Evolutionary conservation across 2,888 invertebrate genomes (phyloP), one percentile per base, ranked within the genome.

Genomic region (Chrysodeixis includens): DNA sequence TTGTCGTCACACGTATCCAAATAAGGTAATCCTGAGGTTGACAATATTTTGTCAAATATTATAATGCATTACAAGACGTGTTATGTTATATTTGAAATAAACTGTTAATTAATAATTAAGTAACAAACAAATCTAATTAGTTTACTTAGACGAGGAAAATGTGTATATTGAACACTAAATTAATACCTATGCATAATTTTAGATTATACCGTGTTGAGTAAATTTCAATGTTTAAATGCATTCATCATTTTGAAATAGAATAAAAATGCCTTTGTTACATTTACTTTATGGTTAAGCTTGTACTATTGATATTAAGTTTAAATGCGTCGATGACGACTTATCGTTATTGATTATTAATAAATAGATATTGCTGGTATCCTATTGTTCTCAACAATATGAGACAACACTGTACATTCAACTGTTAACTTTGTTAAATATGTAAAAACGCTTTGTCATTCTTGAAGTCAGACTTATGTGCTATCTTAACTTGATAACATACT

Each of bases 321-420:
- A 69, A 62, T 53, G 56, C 12, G 53, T 40, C 16, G 26, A 55
- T 35, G 49, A 69, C 18, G 32, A 46, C 55, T 63, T 56, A 59
- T 53, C 7, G 30, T 53, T 7, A 30, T 1, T 2, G n/a, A 52
- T 71, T 55, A 35, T 44, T 66, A 44, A 10, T 14, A 65, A 40
- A 14, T 12, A 44, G 0, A 32, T 30, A 20, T n/a, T 18, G 20
- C 14, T 20, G 46, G 20, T 58, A 46, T 6, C 46, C 46, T 57
- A 32, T 51, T 58, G 49, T 58, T 8, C 44, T 26, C 8, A 14
- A 57, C 18, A 46, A 18, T 9, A 46, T 18, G 46, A 46, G 9
- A 18, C 18, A 46, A 9, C 8, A 46, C 9, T 20, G 14, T 14
- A 26, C 14, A 6, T 14, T 52, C 26, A 20, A 22, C 14, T 26